Percentiles rank a stretch among this genome's conserved stretches.
These are phyloP conservation scores for Nematostella vectensis DNA, from an alignment of 92 coral and sea anemone species.

Conservation along the genomic window DNA sequence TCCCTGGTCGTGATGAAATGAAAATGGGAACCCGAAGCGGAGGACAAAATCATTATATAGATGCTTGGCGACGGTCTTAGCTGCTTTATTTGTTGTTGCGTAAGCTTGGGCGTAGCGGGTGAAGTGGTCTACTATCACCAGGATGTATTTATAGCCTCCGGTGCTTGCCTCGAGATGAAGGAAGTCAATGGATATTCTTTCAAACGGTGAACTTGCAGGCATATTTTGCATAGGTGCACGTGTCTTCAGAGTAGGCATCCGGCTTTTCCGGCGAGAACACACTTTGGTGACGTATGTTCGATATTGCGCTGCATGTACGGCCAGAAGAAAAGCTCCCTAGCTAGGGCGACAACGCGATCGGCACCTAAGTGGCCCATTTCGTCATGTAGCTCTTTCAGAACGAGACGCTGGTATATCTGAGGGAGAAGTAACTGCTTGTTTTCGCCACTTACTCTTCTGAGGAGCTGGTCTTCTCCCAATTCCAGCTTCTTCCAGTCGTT, in stretches of 20 bases:
- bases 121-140: conserved; percentile 33
- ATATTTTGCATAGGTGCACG: conserved; percentile 29
- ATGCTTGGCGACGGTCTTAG: conserved; percentile 19
- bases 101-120: conserved; percentile 40
- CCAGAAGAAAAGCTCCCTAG: conserved; percentile 38
- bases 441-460: conserved; percentile 38
- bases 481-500: conserved; percentile 44
- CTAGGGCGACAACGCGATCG: conserved; percentile 34
- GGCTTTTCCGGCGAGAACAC: conserved; percentile 23
- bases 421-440: conserved; percentile 37
- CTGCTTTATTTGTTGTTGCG: conserved; percentile 16
- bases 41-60: conserved; percentile 31
- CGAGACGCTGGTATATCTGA: conserved; percentile 17
- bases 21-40: conserved; percentile 18
- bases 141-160: conserved; percentile 32
- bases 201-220: conserved; percentile 18
- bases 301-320: conserved; percentile 35
- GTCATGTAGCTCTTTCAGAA: conserved; percentile 42
- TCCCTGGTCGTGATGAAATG: conserved; percentile 32
- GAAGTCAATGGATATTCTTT: conserved; percentile 31
- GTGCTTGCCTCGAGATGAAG: conserved; percentile 31
- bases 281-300: conserved; percentile 27
- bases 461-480: conserved; percentile 34
- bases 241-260: conserved; percentile 12
- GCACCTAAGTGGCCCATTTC: conserved; percentile 45